Percentiles rank a stretch among this genome's conserved stretches.
phyloP scores from a whole-genome alignment of 1,140 invertebrate species.

The Habropoda laboriosa region DNA sequence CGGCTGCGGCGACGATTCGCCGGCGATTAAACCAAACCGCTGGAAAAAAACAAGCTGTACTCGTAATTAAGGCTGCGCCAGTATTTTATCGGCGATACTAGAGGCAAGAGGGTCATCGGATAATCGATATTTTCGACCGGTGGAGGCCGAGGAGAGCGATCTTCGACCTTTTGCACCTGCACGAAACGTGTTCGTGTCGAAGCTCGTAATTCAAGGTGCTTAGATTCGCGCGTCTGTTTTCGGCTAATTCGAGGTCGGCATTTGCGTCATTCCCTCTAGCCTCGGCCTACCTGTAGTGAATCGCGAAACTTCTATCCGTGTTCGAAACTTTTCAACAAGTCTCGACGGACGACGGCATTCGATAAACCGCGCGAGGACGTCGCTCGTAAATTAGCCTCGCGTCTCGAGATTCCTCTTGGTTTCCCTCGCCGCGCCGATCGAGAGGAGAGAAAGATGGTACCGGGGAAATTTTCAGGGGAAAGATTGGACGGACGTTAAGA shows the following conservation, averaged over 20 bases:
- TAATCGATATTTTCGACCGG: slow-evolving; percentile 63
- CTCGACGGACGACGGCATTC: slow-evolving; percentile 6
- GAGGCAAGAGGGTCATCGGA: slow-evolving; percentile 55
- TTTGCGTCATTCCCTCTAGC: slow-evolving; percentile 28
- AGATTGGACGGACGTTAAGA: slow-evolving; percentile 48
- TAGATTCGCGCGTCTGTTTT: slow-evolving; percentile 12
- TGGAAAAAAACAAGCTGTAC: slow-evolving; percentile 41
- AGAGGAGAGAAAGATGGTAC: background rate
- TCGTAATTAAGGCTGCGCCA: slow-evolving; percentile 57
- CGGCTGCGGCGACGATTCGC: slow-evolving; percentile 6
- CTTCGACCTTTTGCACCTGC: slow-evolving; percentile 55
- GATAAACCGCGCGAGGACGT: background rate
- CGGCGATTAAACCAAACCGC: slow-evolving; percentile 27
- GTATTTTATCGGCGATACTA: slow-evolving; percentile 36
- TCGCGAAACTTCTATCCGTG: too few species aligned
- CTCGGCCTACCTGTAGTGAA: too few species aligned
- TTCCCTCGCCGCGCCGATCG: too few species aligned
- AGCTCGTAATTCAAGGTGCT: slow-evolving; percentile 29
- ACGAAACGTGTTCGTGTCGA: slow-evolving; percentile 40
- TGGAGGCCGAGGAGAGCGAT: slow-evolving; percentile 31
- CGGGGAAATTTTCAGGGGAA: slow-evolving; percentile 9
- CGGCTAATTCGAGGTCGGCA: slow-evolving; percentile 32
- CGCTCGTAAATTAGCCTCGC: background rate
- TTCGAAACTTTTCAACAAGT: slow-evolving; percentile 6
- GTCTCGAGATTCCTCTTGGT: background rate